Conservation (phyloP, 1,140 invertebrate species). For the Drosophila pseudoobscura region DNA sequence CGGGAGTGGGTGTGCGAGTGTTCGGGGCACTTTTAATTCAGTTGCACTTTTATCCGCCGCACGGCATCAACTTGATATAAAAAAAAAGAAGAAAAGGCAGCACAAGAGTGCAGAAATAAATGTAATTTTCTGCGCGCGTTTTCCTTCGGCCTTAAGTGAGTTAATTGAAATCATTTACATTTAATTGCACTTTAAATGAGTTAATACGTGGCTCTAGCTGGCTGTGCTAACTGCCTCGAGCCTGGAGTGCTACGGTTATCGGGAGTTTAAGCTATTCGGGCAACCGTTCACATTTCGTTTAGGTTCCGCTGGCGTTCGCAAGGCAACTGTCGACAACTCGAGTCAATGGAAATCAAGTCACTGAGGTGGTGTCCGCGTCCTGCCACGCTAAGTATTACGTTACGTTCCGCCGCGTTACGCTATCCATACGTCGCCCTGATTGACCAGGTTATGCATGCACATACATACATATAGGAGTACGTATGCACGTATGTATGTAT, state of each 20-base stretch:
- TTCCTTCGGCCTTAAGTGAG: constrained; percentile 46
- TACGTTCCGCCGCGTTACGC: constrained; percentile 59
- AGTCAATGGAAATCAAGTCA: constrained; percentile 19
- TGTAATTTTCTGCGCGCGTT: constrained; percentile 62
- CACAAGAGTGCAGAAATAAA: constrained; percentile 57
- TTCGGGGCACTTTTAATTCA: constrained; percentile 76
- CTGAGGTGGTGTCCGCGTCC: constrained; percentile 2
- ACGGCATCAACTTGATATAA: constrained; percentile 67
- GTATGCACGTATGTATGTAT: not conserved
- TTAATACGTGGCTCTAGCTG: constrained; percentile 59
- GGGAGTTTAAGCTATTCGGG: constrained; percentile 17
- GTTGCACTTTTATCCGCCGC: constrained; percentile 72
- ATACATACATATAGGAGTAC: not conserved
- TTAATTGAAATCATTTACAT: constrained; percentile 79
- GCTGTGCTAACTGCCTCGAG: not conserved
- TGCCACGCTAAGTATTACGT: constrained; percentile 40
- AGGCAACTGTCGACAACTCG: constrained; percentile 54
- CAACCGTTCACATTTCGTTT: constrained; percentile 51
- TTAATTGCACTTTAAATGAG: constrained; percentile 80
- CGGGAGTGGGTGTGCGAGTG: constrained; percentile 21
- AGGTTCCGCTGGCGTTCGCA: constrained; percentile 71
- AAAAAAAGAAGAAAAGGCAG: constrained; percentile 2
- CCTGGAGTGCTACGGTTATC: not conserved
- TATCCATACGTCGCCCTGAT: constrained; percentile 38
- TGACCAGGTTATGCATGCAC: constrained; percentile 46